phyloP scores from a whole-genome alignment of 2,888 invertebrate genomes.

The Tanypteryx hageni region DNA sequence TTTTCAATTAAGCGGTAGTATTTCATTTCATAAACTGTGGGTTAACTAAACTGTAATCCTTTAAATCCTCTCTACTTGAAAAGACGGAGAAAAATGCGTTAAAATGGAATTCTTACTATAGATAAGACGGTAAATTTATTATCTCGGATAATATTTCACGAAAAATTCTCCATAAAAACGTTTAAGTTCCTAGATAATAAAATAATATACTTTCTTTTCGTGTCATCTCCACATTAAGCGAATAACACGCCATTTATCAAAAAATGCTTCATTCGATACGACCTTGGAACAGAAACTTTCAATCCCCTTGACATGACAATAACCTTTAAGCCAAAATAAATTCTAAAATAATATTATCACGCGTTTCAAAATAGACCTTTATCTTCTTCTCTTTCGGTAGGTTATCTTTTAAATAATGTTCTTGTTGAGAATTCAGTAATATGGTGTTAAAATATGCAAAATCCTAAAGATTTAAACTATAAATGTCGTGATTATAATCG shows the following conservation, averaged over 20 bases:
- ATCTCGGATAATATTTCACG: neutral
- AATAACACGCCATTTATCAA: neutral
- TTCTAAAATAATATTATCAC: too few relatives aligned
- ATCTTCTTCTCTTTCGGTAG: neutral
- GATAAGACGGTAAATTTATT: neutral
- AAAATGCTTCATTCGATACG: neutral
- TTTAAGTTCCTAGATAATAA: neutral
- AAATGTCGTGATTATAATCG: too few relatives aligned
- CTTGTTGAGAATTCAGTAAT: too few relatives aligned
- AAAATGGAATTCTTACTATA: neutral
- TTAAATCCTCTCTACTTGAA: neutral
- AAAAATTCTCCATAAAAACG: neutral
- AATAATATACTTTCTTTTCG: neutral
- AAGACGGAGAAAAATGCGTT: neutral
- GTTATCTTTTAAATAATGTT: neutral
- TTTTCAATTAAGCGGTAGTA: neutral
- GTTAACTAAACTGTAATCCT: neutral
- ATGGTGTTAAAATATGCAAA: too few relatives aligned
- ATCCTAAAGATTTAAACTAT: too few relatives aligned
- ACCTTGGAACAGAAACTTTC: neutral
- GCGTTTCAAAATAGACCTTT: neutral
- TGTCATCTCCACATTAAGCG: neutral
- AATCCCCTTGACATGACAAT: neutral
- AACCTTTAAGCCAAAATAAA: too few relatives aligned
- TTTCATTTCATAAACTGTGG: neutral